Evolutionary conservation across 2,888 invertebrate genomes (phyloP).

Genomic region (Diabrotica balteata): DNA sequence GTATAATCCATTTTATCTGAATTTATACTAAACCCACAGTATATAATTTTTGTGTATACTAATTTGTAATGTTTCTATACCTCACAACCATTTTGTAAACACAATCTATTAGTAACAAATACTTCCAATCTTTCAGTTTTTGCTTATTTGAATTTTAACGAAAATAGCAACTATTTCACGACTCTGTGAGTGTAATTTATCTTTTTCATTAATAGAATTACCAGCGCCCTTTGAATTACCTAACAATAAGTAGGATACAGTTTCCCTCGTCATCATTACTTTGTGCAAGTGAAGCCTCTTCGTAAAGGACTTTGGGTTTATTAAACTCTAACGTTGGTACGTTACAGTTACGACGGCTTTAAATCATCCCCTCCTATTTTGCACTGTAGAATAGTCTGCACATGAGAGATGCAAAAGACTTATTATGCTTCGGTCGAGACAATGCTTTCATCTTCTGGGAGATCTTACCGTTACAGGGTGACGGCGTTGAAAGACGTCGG

Average conservation of each 20-base stretch:
- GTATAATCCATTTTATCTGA: too few relatives aligned
- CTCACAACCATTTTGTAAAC: too few relatives aligned
- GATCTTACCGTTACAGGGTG: conserved; percentile 1
- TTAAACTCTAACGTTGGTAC: conserved; percentile 10
- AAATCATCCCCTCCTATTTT: neutral
- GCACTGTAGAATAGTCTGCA: neutral
- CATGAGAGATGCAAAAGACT: conserved; percentile 2
- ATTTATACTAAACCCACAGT: too few relatives aligned
- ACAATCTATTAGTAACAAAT: too few relatives aligned
- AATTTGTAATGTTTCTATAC: too few relatives aligned
- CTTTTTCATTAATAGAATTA: conserved; percentile 6
- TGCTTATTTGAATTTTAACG: too few relatives aligned
- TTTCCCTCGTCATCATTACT: conserved; percentile 25
- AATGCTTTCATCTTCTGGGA: conserved; percentile 10
- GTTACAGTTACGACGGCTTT: conserved; percentile 5
- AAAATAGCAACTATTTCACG: too few relatives aligned
- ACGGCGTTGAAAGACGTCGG: neutral
- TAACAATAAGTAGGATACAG: conserved; percentile 18
- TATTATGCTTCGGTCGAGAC: conserved; percentile 11
- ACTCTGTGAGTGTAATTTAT: neutral
- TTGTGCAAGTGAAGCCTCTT: conserved; percentile 28
- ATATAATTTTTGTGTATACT: too few relatives aligned
- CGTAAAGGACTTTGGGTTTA: conserved; percentile 20
- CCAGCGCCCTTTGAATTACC: conserved; percentile 16
- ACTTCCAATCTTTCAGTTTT: too few relatives aligned